Conservation (phyloP, 2,113 vertebrate species). For the Lanius ludovicianus region DNA sequence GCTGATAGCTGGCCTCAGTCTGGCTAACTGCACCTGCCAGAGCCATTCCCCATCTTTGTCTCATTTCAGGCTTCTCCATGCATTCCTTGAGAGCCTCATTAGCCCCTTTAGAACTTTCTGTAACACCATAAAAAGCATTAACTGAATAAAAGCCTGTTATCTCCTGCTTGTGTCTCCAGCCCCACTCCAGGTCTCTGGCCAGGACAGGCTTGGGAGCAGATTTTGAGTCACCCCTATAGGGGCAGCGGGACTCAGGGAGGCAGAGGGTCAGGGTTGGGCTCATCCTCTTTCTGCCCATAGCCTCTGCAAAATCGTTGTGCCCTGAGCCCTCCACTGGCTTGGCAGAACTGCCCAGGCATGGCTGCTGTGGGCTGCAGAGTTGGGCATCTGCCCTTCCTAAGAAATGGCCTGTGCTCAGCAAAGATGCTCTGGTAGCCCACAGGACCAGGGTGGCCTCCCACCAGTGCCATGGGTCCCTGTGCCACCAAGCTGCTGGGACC, state of each 20-base stretch:
- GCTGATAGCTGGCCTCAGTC: not conserved
- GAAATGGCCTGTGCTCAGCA: not conserved
- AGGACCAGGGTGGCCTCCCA: not conserved
- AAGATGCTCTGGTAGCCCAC: not conserved
- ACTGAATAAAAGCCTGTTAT: not conserved
- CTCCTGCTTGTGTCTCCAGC: not conserved
- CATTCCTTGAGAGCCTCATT: not conserved
- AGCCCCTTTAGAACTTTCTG: not conserved
- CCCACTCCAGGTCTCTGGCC: not conserved
- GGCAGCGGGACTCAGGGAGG: not conserved
- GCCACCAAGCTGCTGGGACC: not conserved
- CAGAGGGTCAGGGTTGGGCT: not conserved
- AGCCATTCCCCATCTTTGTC: not conserved
- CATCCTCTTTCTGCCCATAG: not conserved
- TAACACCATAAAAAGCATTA: not conserved
- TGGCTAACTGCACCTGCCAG: not conserved
- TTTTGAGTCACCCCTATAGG: not conserved
- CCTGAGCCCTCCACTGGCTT: fast-evolving
- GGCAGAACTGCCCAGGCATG: fast-evolving
- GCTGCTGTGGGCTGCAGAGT: not conserved
- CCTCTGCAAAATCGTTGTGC: fast-evolving
- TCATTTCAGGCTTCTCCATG: not conserved
- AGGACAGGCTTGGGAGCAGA: not conserved
- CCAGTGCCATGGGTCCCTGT: not conserved
- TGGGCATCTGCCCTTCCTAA: not conserved